A percentile compares a stretch with the other conserved stretches of the same genome.
phyloP scores from a whole-genome alignment of 1,140 invertebrate species.

The Akabosia matsudoensis region DNA sequence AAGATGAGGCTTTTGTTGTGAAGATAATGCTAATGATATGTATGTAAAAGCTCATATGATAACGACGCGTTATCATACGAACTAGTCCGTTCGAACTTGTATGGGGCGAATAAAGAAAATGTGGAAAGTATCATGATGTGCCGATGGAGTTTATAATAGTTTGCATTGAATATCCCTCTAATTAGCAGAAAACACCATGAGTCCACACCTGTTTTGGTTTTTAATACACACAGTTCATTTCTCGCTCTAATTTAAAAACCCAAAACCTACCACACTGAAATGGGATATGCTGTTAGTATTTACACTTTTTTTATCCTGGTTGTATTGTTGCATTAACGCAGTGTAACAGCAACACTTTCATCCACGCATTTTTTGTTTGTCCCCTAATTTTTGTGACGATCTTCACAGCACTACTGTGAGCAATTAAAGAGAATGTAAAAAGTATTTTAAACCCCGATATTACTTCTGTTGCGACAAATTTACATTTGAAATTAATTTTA shows the following conservation, averaged over 20 bases:
- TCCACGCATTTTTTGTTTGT: background rate
- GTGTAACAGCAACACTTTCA: background rate
- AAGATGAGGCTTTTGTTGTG: no score
- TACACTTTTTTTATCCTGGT: background rate
- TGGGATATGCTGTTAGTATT: background rate
- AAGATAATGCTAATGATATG: no score
- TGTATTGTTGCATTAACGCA: background rate
- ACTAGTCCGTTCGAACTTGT: no score
- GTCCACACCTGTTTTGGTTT: background rate
- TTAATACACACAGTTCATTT: background rate
- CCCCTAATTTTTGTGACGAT: no score
- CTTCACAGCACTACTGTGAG: no score
- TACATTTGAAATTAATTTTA: background rate
- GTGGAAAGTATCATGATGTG: no score
- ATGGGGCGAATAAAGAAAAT: no score
- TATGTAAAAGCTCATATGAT: no score
- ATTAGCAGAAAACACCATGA: background rate
- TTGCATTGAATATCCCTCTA: background rate
- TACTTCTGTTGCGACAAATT: background rate
- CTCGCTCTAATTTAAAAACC: background rate
- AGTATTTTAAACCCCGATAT: no score
- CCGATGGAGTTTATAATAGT: no score
- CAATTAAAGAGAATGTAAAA: no score
- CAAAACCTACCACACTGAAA: background rate
- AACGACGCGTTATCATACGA: no score